phyloP scores from a whole-genome alignment of 2,797 vertebrate species.

The Microctenopoma steveboyesi region DNA sequence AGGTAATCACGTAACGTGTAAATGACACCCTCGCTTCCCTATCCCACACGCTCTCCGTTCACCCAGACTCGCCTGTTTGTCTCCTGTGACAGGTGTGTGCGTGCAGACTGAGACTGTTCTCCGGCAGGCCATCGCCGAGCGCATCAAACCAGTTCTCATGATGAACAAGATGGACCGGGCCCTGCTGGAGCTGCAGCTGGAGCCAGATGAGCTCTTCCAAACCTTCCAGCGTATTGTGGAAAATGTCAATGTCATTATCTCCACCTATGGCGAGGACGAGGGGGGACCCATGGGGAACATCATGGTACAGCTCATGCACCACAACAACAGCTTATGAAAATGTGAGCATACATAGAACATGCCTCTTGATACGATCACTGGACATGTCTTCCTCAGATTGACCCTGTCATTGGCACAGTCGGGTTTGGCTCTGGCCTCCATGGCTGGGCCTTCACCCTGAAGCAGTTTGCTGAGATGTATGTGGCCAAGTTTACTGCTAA shows the following conservation, averaged over 20 bases:
- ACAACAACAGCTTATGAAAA: background rate
- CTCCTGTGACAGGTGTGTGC: constrained; percentile 85
- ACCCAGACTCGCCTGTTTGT: constrained; percentile 10
- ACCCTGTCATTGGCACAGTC: constrained; percentile 91
- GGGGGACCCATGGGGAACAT: constrained; percentile 96
- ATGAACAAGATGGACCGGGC: constrained; percentile 99
- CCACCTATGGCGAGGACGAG: constrained; percentile 95
- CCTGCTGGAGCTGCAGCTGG: constrained; percentile 92
- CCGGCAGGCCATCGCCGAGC: constrained; percentile 93
- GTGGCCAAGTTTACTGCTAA: constrained; percentile 93
- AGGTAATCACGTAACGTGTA: constrained; percentile 73
- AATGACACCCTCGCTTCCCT: background rate
- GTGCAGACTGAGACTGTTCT: constrained; percentile 96
- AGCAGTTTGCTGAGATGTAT: constrained; percentile 98
- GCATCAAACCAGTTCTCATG: constrained; percentile 96
- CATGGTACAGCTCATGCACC: constrained; percentile 81
- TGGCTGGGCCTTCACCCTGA: constrained; percentile 95
- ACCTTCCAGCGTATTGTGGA: constrained; percentile 96
- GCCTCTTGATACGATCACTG: background rate
- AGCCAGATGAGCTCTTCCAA: constrained; percentile 89
- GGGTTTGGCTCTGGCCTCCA: constrained; percentile 96
- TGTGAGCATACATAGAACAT: background rate
- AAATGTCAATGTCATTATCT: constrained; percentile 95
- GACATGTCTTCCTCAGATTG: constrained; percentile 81
- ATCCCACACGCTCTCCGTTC: background rate